phyloP scores from a whole-genome alignment of 2,113 vertebrate species.

The Thamnophis sirtalis region DNA sequence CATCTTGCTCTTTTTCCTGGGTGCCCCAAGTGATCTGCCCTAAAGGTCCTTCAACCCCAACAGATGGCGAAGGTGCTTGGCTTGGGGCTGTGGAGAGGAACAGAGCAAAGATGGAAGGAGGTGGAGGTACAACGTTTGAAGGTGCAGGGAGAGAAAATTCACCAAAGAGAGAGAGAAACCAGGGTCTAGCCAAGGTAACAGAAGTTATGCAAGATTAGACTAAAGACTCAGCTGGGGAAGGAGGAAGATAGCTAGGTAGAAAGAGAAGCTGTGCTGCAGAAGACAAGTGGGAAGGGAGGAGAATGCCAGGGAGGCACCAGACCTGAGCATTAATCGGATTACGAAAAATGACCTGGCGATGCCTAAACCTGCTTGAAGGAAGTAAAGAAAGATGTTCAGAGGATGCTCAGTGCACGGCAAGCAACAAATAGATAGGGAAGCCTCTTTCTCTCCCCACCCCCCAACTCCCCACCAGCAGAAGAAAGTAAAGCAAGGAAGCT shows the following conservation, averaged over 20 bases:
- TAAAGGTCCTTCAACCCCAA: neutral
- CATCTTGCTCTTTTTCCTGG: neutral
- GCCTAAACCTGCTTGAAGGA: neutral
- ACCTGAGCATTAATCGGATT: neutral
- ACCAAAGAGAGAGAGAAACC: neutral
- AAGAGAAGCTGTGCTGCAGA: neutral
- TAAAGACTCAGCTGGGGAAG: neutral
- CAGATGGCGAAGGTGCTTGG: neutral
- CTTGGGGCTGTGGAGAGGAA: neutral
- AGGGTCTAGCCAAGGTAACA: neutral
- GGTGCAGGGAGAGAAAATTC: neutral
- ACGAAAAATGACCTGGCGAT: conserved; percentile 6
- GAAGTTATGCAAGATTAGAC: neutral
- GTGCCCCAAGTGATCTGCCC: neutral
- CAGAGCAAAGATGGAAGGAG: neutral
- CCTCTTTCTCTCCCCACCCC: no score
- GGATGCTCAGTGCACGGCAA: neutral
- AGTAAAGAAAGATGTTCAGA: neutral
- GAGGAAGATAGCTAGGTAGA: neutral
- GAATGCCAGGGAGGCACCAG: conserved; percentile 14
- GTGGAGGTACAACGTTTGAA: neutral
- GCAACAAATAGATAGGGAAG: neutral
- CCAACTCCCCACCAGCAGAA: neutral
- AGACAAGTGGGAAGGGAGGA: neutral
- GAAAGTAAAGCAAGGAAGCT: neutral